Percentiles rank a stretch among this genome's conserved stretches.
phyloP scores from a whole-genome alignment of 2,888 invertebrate species.

The Apotomis capreana region DNA sequence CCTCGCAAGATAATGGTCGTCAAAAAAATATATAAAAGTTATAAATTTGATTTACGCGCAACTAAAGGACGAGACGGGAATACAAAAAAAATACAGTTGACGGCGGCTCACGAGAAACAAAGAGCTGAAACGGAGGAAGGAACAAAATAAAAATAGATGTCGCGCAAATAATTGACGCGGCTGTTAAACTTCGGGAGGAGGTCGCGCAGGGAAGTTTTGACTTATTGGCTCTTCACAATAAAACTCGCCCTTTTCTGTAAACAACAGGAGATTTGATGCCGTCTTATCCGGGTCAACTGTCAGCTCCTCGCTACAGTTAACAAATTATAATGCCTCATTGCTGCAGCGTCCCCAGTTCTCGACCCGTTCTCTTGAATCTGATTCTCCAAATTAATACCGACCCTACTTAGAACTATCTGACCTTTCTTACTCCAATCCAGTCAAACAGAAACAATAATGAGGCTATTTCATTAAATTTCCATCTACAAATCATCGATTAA shows the following conservation, averaged over 20 bases:
- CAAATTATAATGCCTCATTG: constrained; percentile 40
- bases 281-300: constrained; percentile 42
- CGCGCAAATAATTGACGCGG: constrained; percentile 58
- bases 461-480: constrained; percentile 45
- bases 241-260: constrained; percentile 48
- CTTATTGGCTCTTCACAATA: constrained; percentile 51
- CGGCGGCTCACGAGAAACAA: constrained; percentile 52
- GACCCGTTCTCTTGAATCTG: constrained; percentile 13
- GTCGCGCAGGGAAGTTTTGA: constrained; percentile 53
- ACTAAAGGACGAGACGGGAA: constrained; percentile 39
- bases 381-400: constrained; percentile 33
- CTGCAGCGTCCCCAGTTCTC: constrained; percentile 11
- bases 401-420: constrained; percentile 19
- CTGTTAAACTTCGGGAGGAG: constrained; percentile 52
- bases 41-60: constrained; percentile 42
- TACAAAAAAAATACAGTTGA: constrained; percentile 45
- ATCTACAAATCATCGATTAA: constrained; percentile 57
- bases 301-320: constrained; percentile 37
- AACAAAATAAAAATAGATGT: constrained; percentile 59
- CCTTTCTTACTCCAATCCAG: constrained; percentile 18
- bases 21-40: constrained; percentile 42
- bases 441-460: constrained; percentile 26
- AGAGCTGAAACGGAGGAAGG: constrained; percentile 45
- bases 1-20: constrained; percentile 39
- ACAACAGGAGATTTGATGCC: constrained; percentile 47